phyloP scores from a whole-genome alignment of 2,113 vertebrate species.

The Mus pahari region DNA sequence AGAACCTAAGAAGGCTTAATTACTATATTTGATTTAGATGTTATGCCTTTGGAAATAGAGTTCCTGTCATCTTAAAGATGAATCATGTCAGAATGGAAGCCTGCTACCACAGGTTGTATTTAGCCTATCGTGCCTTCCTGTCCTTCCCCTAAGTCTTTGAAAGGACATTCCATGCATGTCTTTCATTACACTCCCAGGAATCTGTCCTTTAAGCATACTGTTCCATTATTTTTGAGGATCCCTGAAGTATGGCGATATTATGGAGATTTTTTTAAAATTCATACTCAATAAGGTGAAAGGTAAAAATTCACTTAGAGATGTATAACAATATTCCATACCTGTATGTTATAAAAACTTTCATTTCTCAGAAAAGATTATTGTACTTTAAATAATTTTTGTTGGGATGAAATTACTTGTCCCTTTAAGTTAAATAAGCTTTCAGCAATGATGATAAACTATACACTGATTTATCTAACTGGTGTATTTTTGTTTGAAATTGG shows the following conservation, averaged over 20 bases:
- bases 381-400: background rate
- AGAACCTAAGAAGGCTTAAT: background rate
- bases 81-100: background rate
- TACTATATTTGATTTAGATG: background rate
- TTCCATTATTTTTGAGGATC: background rate
- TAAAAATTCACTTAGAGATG: background rate
- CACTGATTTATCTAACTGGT: background rate
- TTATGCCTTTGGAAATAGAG: background rate
- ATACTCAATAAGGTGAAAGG: background rate
- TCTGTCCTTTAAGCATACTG: background rate
- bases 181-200: background rate
- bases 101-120: background rate
- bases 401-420: background rate
- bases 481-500: background rate
- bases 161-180: background rate
- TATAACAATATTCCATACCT: background rate
- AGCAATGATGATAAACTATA: background rate
- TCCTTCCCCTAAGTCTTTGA: background rate
- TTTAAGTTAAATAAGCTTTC: conserved; percentile 10
- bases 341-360: background rate
- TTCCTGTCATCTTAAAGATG: conserved; percentile 16
- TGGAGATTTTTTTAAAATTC: background rate
- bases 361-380: conserved; percentile 22
- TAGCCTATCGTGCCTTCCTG: background rate
- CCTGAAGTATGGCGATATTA: background rate